Evolutionary conservation across 2,113 vertebrate genomes (phyloP).

Genomic region (Enhydra lutris): DNA sequence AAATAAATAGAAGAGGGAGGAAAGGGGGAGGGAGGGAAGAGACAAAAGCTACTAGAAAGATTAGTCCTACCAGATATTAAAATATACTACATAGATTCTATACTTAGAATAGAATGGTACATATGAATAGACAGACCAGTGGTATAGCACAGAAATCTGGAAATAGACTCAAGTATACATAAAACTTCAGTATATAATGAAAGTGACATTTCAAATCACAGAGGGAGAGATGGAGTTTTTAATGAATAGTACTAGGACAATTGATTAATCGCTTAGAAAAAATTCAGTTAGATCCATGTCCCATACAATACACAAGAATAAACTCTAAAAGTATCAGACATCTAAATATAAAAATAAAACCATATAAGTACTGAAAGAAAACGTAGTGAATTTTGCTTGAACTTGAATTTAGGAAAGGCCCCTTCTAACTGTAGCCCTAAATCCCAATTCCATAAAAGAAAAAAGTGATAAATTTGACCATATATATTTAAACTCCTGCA

Average conservation of each 20-base stretch:
- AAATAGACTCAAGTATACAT: not conserved
- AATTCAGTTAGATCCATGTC: not conserved
- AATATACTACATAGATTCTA: not conserved
- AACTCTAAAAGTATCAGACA: not conserved
- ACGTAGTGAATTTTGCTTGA: not conserved
- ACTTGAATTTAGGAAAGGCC: not conserved
- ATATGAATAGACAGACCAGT: not conserved
- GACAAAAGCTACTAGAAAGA: not conserved
- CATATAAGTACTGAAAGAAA: not conserved
- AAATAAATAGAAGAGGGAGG: not conserved
- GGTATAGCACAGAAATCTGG: not conserved
- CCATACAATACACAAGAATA: not conserved
- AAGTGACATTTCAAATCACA: not conserved
- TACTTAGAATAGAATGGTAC: not conserved
- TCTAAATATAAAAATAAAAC: slow-evolving; percentile 2
- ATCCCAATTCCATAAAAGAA: not conserved
- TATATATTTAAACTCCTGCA: not conserved
- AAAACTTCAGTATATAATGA: not conserved
- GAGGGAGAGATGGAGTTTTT: not conserved
- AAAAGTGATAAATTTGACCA: not conserved
- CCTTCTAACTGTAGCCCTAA: not conserved
- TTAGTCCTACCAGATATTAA: no score
- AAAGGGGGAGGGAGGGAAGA: no score
- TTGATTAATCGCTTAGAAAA: not conserved
- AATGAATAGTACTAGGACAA: not conserved